Conservation (phyloP, 2,113 vertebrate genomes). For the Dicrurus megarhynchus region DNA sequence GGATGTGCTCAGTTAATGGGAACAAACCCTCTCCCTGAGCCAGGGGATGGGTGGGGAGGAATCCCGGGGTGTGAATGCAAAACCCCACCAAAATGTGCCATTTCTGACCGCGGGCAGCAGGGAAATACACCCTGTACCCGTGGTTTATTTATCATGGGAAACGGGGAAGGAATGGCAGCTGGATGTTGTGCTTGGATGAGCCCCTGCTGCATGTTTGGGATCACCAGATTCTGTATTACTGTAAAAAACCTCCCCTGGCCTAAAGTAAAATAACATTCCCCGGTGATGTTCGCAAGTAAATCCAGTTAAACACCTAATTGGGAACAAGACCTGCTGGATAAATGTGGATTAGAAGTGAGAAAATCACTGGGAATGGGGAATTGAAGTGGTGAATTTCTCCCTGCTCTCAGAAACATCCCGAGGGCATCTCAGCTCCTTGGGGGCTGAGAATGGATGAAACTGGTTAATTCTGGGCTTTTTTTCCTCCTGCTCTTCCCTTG, state of each 20-base stretch:
- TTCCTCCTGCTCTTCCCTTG: not conserved
- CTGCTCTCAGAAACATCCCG: not conserved
- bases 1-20: not conserved
- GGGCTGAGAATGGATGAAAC: not conserved
- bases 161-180: not conserved
- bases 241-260: not conserved
- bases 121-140: accelerated
- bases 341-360: not conserved
- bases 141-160: not conserved
- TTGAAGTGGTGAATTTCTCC: not conserved
- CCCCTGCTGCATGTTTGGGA: not conserved
- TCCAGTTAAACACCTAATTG: not conserved
- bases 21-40: not conserved
- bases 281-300: not conserved
- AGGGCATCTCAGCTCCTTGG: not conserved
- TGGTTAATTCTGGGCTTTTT: not conserved
- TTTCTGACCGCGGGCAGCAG: not conserved
- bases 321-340: not conserved
- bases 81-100: accelerated
- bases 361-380: not conserved
- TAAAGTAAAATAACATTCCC: not conserved
- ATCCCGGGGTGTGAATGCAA: not conserved
- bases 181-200: conserved; percentile 9
- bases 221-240: not conserved
- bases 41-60: not conserved